phyloP scores from a whole-genome alignment of 2,797 vertebrate genomes.

The Danio aesculapii region DNA sequence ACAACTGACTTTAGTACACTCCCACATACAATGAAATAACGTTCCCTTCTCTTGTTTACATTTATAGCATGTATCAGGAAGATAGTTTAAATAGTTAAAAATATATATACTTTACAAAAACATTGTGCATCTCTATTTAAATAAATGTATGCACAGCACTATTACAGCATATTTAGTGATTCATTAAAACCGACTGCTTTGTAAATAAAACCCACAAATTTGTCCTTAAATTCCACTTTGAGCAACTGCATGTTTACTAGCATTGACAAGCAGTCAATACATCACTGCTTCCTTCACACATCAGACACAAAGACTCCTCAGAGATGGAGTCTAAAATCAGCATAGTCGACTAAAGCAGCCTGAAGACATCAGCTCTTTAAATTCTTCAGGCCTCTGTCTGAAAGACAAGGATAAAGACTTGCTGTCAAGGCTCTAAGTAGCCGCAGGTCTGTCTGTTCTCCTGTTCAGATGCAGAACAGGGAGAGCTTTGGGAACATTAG shows the following conservation, averaged over 20 bases:
- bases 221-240: neutral
- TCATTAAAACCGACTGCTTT: neutral
- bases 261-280: neutral
- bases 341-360: slow-evolving; percentile 14
- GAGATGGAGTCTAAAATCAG: neutral
- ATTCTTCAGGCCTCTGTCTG: slow-evolving; percentile 14
- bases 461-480: neutral
- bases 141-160: no score
- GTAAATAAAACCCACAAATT: neutral
- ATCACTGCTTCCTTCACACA: neutral
- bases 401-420: slow-evolving; percentile 23
- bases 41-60: no score
- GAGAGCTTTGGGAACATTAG: slow-evolving; percentile 31
- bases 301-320: neutral
- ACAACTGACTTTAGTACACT: no score
- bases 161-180: no score
- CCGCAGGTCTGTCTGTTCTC: neutral
- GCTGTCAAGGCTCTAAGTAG: slow-evolving; percentile 11
- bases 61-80: no score
- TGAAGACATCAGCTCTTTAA: slow-evolving; percentile 20
- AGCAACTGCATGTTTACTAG: neutral
- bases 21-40: no score
- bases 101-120: no score
- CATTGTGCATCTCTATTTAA: no score
- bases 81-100: no score